Percentiles rank a stretch among this genome's conserved stretches.
These are phyloP conservation scores for Sebastes cheni DNA, from an alignment of 2,797 vertebrate genomes.

Conservation along the genomic window DNA sequence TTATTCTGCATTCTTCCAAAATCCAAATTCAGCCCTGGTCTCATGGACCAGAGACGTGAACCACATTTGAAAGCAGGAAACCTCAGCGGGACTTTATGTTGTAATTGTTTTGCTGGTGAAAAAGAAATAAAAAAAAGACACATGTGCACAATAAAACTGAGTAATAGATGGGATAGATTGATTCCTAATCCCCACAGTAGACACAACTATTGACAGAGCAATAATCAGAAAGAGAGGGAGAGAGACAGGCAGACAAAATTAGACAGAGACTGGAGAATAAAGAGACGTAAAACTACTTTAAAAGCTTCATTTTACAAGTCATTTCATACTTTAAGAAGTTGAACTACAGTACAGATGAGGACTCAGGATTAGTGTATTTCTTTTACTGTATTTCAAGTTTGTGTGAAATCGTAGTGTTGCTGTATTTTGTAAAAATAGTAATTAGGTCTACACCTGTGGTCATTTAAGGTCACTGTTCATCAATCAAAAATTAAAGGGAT, in stretches of 20 bases:
- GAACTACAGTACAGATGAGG: background rate
- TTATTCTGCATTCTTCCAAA: background rate
- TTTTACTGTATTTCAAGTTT: background rate
- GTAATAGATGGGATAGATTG: conserved; percentile 14
- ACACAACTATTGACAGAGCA: conserved; percentile 30
- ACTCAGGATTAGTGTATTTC: background rate
- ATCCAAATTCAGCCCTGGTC: background rate
- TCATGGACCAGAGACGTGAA: background rate
- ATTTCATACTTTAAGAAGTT: background rate
- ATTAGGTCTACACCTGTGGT: background rate
- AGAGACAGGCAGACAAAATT: background rate
- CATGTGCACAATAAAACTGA: conserved; percentile 12
- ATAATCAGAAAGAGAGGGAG: conserved; percentile 11
- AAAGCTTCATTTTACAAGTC: background rate
- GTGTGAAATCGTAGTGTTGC: background rate
- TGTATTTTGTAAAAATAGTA: background rate
- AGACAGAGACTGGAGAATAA: background rate
- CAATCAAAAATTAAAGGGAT: too few species aligned
- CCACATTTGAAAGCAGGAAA: background rate
- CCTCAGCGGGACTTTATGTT: background rate
- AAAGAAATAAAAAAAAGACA: background rate
- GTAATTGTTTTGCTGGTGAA: background rate
- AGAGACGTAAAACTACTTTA: background rate
- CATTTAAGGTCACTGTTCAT: background rate
- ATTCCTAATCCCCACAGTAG: conserved; percentile 33